phyloP scores from a whole-genome alignment of 2,797 vertebrate genomes.

The Hybognathus amarus region DNA sequence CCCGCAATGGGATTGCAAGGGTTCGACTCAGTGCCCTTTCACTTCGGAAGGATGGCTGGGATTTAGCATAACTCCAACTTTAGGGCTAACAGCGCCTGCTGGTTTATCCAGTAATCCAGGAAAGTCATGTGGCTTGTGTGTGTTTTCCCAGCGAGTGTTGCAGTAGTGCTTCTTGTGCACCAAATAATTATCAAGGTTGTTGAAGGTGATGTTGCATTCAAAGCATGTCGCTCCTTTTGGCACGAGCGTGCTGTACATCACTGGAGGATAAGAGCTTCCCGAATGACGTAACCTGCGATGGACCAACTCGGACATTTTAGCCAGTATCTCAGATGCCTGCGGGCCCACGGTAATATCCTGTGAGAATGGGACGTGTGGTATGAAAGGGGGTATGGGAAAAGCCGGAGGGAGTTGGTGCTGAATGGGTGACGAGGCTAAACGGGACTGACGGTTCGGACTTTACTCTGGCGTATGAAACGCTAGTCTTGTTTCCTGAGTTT shows the following conservation, averaged over 20 bases:
- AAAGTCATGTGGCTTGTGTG: slow-evolving; percentile 75
- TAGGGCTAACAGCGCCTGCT: slow-evolving; percentile 80
- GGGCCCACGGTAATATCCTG: slow-evolving; percentile 87
- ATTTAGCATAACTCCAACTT: slow-evolving; percentile 75
- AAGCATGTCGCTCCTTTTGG: slow-evolving; percentile 88
- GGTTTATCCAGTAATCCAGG: slow-evolving; percentile 72
- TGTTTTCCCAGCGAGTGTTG: slow-evolving; percentile 86
- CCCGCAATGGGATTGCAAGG: slow-evolving; percentile 78
- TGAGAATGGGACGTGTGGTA: slow-evolving; percentile 87
- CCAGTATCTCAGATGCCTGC: slow-evolving; percentile 88
- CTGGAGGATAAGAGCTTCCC: slow-evolving; percentile 81
- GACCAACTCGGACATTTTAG: slow-evolving; percentile 90
- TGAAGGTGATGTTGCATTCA: slow-evolving; percentile 89
- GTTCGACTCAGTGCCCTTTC: slow-evolving; percentile 76
- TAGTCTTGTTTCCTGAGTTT: slow-evolving; percentile 73
- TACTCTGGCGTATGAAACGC: slow-evolving; percentile 84
- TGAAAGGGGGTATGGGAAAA: slow-evolving; percentile 85
- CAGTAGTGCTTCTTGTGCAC: slow-evolving; percentile 91
- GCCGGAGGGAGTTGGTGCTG: slow-evolving; percentile 81
- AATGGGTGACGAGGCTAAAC: slow-evolving; percentile 85
- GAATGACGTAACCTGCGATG: slow-evolving; percentile 85
- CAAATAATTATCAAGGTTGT: slow-evolving; percentile 87
- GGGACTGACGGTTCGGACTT: slow-evolving; percentile 90
- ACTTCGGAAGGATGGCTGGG: slow-evolving; percentile 73
- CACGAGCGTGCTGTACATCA: slow-evolving; percentile 85